These are phyloP conservation scores for Thymelicus acteon DNA, from an alignment of 2,888 invertebrate species.

Conservation along the genomic window DNA sequence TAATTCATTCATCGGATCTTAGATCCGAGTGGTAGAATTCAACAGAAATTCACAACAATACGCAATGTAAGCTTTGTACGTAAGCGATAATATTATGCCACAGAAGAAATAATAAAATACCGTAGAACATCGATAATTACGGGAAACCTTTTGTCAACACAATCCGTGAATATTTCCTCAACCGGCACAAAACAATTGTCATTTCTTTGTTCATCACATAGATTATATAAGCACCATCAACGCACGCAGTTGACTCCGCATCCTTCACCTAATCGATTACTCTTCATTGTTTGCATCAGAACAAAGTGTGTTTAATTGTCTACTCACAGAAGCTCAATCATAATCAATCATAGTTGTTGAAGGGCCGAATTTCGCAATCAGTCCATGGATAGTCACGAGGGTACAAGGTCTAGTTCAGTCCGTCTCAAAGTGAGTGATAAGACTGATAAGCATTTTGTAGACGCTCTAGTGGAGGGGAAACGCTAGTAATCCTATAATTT, in stretches of 20 bases:
- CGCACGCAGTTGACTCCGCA: slow-evolving; percentile 19
- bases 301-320: slow-evolving; percentile 43
- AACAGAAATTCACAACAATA: not conserved
- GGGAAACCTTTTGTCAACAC: not conserved
- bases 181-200: slow-evolving; percentile 7
- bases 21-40: not conserved
- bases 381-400: slow-evolving; percentile 58
- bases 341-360: slow-evolving; percentile 61
- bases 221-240: slow-evolving; percentile 15
- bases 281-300: slow-evolving; percentile 30
- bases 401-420: slow-evolving; percentile 53
- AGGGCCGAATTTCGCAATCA: slow-evolving; percentile 65
- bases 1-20: too few species aligned
- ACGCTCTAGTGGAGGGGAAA: too few species aligned
- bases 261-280: slow-evolving; percentile 34
- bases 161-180: not conserved
- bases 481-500: too few species aligned
- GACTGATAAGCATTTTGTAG: too few species aligned
- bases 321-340: slow-evolving; percentile 61
- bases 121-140: not conserved
- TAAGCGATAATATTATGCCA: not conserved
- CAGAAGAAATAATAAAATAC: not conserved
- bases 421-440: too few species aligned
- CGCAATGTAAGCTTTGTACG: too few species aligned
- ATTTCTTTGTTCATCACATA: slow-evolving; percentile 24